Conservation (phyloP, 1,140 invertebrate species). For the Grapholita molesta region DNA sequence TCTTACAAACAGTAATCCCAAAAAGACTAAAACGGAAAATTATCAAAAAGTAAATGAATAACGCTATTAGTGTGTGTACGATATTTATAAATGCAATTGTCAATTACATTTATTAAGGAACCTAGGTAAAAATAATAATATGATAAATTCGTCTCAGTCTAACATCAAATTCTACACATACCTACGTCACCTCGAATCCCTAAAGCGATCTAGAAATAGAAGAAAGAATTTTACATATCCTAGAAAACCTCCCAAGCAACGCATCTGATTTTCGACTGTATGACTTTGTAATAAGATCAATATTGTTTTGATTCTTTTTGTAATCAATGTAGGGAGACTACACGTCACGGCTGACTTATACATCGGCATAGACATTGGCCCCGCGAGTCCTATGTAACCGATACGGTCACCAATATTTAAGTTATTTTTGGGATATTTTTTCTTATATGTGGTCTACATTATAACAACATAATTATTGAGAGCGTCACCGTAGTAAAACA, state of each 20-base stretch:
- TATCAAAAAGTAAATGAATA: too few species aligned
- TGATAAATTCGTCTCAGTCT: too few species aligned
- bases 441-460: neutral
- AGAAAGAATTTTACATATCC: neutral
- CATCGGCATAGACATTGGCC: constrained; percentile 11
- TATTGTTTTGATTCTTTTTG: neutral
- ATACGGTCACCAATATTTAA: constrained; percentile 14
- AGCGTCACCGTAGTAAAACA: too few species aligned
- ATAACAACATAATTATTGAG: neutral
- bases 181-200: neutral
- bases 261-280: neutral
- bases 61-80: too few species aligned
- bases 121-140: too few species aligned
- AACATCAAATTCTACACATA: neutral
- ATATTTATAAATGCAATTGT: too few species aligned
- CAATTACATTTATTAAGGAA: too few species aligned
- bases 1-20: too few species aligned
- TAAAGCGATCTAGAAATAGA: neutral
- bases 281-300: neutral
- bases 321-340: constrained; percentile 12
- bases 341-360: constrained; percentile 22
- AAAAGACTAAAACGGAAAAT: too few species aligned
- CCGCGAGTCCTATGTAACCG: constrained; percentile 15
- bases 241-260: neutral
- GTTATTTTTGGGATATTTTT: constrained; percentile 2